Evolutionary conservation across 2,888 invertebrate genomes (phyloP).

Genomic region (Cremastinae sp.): DNA sequence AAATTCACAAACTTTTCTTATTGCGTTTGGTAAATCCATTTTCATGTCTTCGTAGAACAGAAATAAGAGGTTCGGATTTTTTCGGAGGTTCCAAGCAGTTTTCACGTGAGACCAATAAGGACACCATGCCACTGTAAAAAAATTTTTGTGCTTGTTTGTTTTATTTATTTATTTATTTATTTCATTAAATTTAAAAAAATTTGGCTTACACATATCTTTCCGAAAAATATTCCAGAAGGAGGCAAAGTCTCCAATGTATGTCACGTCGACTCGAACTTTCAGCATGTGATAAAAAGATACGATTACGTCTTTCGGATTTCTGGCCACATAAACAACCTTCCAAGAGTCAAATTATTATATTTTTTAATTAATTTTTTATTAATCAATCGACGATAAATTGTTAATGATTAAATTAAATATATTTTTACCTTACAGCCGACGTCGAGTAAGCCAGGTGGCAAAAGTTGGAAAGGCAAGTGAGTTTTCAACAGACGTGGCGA

Average conservation of each 20-base stretch:
- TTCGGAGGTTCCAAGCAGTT: slow-evolving; percentile 87
- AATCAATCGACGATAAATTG: too few relatives aligned
- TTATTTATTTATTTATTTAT: too few relatives aligned
- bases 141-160: too few relatives aligned
- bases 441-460: slow-evolving; percentile 26
- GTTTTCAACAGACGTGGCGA: slow-evolving; percentile 35
- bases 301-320: slow-evolving; percentile 76
- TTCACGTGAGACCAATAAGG: slow-evolving; percentile 91
- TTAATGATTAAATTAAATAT: not conserved
- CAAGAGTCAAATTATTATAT: slow-evolving; percentile 10
- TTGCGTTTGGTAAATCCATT: slow-evolving; percentile 83
- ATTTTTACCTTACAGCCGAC: slow-evolving; percentile 25
- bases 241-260: slow-evolving; percentile 70
- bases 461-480: slow-evolving; percentile 26
- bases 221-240: slow-evolving; percentile 73
- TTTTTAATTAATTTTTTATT: not conserved
- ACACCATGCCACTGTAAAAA: slow-evolving; percentile 85
- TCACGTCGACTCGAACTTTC: slow-evolving; percentile 69
- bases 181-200: too few relatives aligned
- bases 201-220: slow-evolving; percentile 70
- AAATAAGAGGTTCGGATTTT: slow-evolving; percentile 87
- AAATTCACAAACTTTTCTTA: slow-evolving; percentile 84
- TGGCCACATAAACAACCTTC: slow-evolving; percentile 73
- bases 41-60: slow-evolving; percentile 90
- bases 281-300: slow-evolving; percentile 73